Conservation (phyloP, 2,888 invertebrate species). For the Caenorhabditis sp. region DNA sequence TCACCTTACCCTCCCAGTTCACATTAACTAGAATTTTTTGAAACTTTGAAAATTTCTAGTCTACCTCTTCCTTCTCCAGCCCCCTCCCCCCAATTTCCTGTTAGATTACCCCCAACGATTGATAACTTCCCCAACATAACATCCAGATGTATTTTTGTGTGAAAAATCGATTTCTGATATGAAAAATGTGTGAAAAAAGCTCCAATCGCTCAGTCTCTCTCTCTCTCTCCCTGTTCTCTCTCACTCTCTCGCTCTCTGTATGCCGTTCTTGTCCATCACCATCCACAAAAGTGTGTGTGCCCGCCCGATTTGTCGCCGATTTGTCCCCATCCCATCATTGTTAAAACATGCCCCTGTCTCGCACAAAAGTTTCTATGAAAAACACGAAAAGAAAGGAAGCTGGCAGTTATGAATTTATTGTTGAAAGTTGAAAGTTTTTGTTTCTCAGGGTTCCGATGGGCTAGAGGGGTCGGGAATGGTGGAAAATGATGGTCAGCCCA, state of each 20-base stretch:
- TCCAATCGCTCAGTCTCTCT: not conserved
- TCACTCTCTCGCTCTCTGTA: no score
- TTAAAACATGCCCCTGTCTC: not conserved
- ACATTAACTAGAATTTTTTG: no score
- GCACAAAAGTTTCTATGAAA: not conserved
- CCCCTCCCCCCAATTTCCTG: not conserved
- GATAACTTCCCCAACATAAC: not conserved
- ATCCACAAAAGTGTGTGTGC: not conserved
- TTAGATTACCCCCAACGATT: not conserved
- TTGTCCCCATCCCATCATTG: not conserved
- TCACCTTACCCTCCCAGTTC: no score
- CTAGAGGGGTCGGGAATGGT: not conserved
- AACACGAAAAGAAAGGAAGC: not conserved
- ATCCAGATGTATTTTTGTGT: not conserved
- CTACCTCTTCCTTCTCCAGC: no score
- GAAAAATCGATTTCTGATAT: not conserved
- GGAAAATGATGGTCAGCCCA: not conserved
- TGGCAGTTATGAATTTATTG: no score
- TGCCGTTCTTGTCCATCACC: not conserved
- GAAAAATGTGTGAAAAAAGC: conserved; percentile 12
- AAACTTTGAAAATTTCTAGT: no score
- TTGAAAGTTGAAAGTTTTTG: no score
- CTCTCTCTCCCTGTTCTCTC: not conserved
- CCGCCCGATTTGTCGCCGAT: not conserved
- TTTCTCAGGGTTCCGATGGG: not conserved